Evolutionary conservation across 2,113 vertebrate genomes (phyloP).

Genomic region (Carassius auratus): DNA sequence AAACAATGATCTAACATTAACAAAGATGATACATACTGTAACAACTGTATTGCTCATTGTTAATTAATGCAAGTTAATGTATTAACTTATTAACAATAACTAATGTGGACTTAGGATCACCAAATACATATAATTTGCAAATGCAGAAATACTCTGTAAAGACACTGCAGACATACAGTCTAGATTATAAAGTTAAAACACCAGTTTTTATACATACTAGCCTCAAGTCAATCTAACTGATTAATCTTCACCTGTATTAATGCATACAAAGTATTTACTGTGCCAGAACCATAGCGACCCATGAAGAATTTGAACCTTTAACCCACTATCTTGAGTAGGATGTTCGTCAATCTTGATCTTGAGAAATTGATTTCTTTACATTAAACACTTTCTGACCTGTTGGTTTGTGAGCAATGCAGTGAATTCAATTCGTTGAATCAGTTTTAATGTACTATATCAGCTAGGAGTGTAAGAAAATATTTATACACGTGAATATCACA

Average conservation of each 20-base stretch:
- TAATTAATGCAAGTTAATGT: neutral
- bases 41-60: neutral
- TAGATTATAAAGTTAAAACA: neutral
- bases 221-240: neutral
- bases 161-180: neutral
- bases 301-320: neutral
- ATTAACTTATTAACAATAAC: neutral
- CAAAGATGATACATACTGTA: neutral
- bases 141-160: neutral
- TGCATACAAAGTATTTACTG: conserved; percentile 1
- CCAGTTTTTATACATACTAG: neutral
- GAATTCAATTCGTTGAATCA: neutral
- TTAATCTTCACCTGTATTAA: neutral
- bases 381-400: neutral
- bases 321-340: neutral
- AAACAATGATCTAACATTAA: neutral
- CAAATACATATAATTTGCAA: neutral
- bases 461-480: too few relatives aligned
- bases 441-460: neutral
- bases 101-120: neutral
- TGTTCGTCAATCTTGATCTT: neutral
- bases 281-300: neutral
- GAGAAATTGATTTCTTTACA: neutral
- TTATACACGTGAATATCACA: too few relatives aligned
- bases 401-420: neutral